Base-by-base conservation (phyloP, 1,140 invertebrate genomes). In the Papilio dardanus region DNA sequence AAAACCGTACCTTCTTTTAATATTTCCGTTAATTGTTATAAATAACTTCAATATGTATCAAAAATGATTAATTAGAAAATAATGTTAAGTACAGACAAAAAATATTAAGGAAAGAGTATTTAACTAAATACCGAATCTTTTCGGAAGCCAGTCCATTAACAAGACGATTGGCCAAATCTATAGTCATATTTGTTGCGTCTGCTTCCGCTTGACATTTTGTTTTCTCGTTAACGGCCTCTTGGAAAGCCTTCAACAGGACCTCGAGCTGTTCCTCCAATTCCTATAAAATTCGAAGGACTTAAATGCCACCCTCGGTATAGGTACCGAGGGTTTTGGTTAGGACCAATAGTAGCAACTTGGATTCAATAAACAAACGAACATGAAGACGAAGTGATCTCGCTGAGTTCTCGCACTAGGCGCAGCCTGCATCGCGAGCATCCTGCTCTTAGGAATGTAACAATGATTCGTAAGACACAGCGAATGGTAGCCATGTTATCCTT, bases 101-200 rank as follows among this genome's bases (percentile, higher is more conserved):
- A 46, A 46, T 19, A n/a, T n/a, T 46, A 46, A 16, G 0, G 4
- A n/a, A 42, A 42, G 16, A 46, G n/a, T 46, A 42, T 46, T 46
- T 46, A n/a, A n/a, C 16, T n/a, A 46, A 46, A 21, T 54, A 96
- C 79, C 96, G 94, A 62, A 98, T 94, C 93, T 99, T 99, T 89
- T 99, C 98, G 0, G 98, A 98, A 1, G 97, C 97, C 65, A 99
- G 93, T 37, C 98, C 98, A 83, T 97, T 97, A 0, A 99, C 97
- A 3, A 99, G 93, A 87, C 98, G 94, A 88, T 99, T 98, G 5
- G 98, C 98, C 37, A 99, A 93, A 90, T 98, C 96, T 71, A 99
- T 99, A 12, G 97, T 98, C 74, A 95, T 93, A 1, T 96, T 95
- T 1, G 97, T 98, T 35, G 95, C 95, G 82, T 98, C 97, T 1